phyloP scores from a whole-genome alignment of 2,888 invertebrate genomes.

The Seira sanloemensis region DNA sequence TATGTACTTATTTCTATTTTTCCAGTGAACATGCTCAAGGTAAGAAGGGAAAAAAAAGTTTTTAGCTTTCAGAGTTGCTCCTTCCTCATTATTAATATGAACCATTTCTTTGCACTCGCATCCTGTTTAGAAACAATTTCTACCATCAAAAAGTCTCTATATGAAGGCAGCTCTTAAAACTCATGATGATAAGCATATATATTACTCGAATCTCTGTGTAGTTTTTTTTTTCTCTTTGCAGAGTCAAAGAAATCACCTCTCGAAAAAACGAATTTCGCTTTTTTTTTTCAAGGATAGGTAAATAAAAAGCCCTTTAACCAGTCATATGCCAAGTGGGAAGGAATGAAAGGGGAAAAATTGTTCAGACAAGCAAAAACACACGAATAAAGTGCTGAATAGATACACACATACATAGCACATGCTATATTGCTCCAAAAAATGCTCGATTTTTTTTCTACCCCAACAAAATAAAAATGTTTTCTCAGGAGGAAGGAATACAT shows the following conservation, averaged over 20 bases:
- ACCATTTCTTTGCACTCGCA: not conserved
- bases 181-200: not conserved
- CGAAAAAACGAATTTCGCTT: not conserved
- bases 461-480: not conserved
- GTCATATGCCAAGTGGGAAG: not conserved
- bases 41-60: no score
- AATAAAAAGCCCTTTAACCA: not conserved
- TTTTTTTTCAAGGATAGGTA: not conserved
- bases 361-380: no score
- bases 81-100: not conserved
- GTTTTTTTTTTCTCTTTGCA: not conserved
- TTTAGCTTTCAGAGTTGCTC: no score
- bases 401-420: no score
- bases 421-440: no score
- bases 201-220: no score
- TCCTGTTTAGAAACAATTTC: no score
- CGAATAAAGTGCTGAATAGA: no score
- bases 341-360: no score
- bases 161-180: not conserved
- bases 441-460: not conserved
- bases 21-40: no score
- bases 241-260: not conserved
- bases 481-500: not conserved
- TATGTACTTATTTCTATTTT: no score
- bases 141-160: no score